Conservation (phyloP, 1,140 invertebrate genomes). For the Rhizoglyphus robini region DNA sequence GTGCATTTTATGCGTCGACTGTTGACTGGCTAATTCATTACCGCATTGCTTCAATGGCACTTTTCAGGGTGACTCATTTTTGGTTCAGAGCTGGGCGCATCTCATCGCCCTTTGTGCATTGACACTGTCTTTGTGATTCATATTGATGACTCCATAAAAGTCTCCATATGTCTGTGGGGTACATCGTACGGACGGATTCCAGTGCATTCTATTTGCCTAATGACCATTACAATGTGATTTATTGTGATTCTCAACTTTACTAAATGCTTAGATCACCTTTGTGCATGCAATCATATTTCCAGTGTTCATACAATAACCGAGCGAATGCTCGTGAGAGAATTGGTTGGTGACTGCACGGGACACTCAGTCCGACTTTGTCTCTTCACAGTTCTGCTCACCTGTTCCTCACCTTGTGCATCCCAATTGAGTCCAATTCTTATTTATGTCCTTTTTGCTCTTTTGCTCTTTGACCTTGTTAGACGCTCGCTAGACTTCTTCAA, state of each 20-base stretch:
- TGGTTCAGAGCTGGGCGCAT: too few species aligned
- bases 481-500: too few species aligned
- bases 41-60: too few species aligned
- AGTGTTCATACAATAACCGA: neutral
- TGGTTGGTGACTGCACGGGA: too few species aligned
- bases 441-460: too few species aligned
- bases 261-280: too few species aligned
- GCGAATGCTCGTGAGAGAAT: neutral
- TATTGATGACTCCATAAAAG: constrained; percentile 5
- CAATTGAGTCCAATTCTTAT: neutral
- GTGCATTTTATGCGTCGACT: too few species aligned
- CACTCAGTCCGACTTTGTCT: neutral
- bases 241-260: neutral
- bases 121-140: constrained; percentile 2
- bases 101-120: neutral
- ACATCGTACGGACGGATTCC: neutral
- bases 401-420: neutral
- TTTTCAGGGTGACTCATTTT: too few species aligned
- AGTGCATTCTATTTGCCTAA: neutral
- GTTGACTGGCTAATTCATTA: too few species aligned
- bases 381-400: neutral
- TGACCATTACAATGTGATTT: neutral
- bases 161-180: neutral
- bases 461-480: too few species aligned
- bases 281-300: too few species aligned